Base-by-base conservation (phyloP, 1,140 invertebrate genomes). In the Trichonephila clavipes region DNA sequence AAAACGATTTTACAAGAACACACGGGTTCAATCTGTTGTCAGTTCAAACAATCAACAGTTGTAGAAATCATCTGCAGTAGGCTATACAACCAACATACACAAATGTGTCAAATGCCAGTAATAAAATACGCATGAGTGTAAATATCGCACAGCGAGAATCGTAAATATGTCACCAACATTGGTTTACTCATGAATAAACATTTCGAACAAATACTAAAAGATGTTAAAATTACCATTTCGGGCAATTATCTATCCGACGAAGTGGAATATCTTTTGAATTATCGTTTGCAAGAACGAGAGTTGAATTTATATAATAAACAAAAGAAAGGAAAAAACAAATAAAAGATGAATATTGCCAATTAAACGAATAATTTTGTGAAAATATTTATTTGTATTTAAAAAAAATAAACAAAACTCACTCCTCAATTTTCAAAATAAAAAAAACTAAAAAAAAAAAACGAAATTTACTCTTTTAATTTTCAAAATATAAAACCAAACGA, bases 111-210 rank as follows among this genome's bases (percentile, higher is more conserved):
- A 77, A 77, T 28, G 28, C 72, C 18, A 40, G 34, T 34, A 77
- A 77, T 77, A 40, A 77, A 77, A 77, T 19, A 40, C 3, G 69
- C 10, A 77, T 5, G 34, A 34, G 2, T 77, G 72, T 19, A 77
- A 77, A 77, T 28, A 77, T 34, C 6, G 16, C 16, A 77, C 28
- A 18, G 72, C 2, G 1, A 16, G 24, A 77, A 34, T 77, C 72
- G 18, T 77, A 77, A 77, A 77, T 40, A 40, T 77, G 72, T 40
- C 72, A 40, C 72, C 34, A 18, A 40, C 34, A 77, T 77, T 77
- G 21, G 72, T 77, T 77, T 40, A 34, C 12, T 77, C 72, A 40
- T 77, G 72, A 77, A 77, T 77, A 77, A 77, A 28, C 72, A 77
- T 77, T 77, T 64, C 24, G 72, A 77, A 77, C 14, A 34, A 34